These are phyloP conservation scores for Leiothrix lutea DNA, from an alignment of 2,113 vertebrate species.

Conservation along the genomic window DNA sequence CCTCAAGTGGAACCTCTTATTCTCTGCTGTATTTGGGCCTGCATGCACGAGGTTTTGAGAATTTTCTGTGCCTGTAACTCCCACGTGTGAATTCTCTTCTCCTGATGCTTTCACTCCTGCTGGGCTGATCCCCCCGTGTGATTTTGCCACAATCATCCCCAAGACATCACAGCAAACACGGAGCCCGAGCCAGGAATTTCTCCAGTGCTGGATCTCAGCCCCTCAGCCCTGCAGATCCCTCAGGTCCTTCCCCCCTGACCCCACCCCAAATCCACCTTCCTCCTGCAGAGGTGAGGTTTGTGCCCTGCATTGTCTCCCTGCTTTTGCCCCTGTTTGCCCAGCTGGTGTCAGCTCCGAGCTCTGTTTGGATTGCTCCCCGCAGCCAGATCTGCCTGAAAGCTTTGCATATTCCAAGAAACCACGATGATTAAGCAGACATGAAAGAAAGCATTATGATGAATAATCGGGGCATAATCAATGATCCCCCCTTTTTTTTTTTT, in stretches of 20 bases:
- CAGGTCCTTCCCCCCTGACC: background rate
- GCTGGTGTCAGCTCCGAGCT: constrained; percentile 48
- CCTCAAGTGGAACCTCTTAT: background rate
- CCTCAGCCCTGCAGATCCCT: background rate
- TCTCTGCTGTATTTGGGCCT: background rate
- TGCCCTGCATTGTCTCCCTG: background rate
- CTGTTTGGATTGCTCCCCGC: constrained; percentile 49
- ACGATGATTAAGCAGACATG: constrained; percentile 63
- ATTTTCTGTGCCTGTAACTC: background rate
- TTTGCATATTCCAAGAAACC: constrained; percentile 70
- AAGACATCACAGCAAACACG: background rate
- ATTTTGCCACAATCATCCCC: fast-evolving
- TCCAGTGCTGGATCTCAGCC: background rate
- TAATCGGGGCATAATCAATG: constrained; percentile 72
- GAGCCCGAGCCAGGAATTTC: background rate
- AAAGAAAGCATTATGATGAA: constrained; percentile 65
- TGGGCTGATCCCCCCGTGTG: background rate
- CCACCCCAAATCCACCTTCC: background rate
- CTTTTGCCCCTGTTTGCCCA: constrained; percentile 72
- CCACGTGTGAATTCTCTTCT: background rate
- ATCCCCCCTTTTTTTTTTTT: constrained; percentile 41
- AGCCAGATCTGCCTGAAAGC: constrained; percentile 60
- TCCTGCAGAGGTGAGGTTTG: background rate
- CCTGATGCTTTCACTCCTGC: background rate
- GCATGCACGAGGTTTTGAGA: background rate